phyloP scores from a whole-genome alignment of 2,797 vertebrate species.

The Florisuga fusca region DNA sequence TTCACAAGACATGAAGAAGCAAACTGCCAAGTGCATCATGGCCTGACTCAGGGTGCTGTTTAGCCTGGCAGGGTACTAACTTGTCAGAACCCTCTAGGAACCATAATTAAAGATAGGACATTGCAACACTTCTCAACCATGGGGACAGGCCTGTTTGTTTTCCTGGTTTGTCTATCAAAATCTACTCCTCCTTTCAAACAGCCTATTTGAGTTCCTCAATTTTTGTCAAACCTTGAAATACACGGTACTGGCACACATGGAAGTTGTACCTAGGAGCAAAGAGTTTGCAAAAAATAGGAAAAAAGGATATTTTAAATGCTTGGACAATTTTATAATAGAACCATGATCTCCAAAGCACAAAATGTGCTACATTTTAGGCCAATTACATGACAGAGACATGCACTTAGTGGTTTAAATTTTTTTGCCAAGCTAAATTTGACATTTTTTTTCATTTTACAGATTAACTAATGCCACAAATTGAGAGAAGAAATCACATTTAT shows the following conservation, averaged over 20 bases:
- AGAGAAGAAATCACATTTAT: neutral
- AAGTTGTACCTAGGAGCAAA: neutral
- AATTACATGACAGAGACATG: neutral
- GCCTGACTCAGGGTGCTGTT: neutral
- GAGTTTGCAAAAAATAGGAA: neutral
- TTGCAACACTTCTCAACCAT: neutral
- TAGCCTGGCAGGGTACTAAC: neutral
- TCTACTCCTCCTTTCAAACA: neutral
- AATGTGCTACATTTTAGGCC: neutral
- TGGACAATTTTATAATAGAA: constrained; percentile 7
- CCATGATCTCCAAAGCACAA: neutral
- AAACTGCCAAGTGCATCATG: neutral
- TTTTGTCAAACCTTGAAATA: neutral
- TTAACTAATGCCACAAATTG: neutral
- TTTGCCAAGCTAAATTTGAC: neutral
- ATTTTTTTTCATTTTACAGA: neutral
- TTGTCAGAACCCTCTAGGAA: neutral
- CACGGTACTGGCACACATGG: neutral
- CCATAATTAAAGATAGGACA: neutral
- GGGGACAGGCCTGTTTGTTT: neutral
- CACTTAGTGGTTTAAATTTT: neutral
- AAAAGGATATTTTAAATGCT: neutral
- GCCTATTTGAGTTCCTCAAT: neutral
- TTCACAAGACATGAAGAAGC: neutral
- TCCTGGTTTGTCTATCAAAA: neutral